Conservation (phyloP, 1,140 invertebrate genomes). For the Magallana ariakensis region DNA sequence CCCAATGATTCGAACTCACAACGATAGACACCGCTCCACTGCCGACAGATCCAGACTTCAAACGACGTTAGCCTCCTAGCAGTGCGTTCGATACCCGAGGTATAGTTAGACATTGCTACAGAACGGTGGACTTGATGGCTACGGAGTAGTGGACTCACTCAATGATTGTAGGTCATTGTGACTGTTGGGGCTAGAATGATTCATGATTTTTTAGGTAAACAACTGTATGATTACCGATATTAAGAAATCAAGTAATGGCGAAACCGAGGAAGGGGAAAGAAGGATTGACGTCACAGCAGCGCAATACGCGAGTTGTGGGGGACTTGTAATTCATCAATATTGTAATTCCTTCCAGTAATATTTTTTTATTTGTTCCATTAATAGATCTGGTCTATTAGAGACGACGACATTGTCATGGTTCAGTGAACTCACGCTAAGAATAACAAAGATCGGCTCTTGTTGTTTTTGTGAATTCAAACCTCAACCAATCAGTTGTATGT, state of each 20-base stretch:
- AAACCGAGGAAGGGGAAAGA: neutral
- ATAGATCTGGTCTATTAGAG: too few relatives aligned
- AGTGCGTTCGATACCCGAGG: neutral
- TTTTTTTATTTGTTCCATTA: too few relatives aligned
- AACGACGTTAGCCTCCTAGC: neutral
- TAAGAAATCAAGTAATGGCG: neutral
- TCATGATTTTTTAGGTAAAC: constrained; percentile 1
- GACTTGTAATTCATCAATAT: neutral
- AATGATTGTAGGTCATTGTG: neutral
- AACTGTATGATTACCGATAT: neutral
- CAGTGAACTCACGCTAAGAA: too few relatives aligned
- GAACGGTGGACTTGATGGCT: too few relatives aligned
- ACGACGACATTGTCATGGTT: too few relatives aligned
- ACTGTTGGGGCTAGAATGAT: neutral
- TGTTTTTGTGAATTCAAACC: too few relatives aligned
- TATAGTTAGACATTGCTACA: neutral
- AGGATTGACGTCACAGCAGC: neutral
- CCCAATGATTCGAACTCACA: neutral
- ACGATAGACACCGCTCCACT: constrained; percentile 1
- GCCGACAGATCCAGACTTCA: constrained; percentile 9
- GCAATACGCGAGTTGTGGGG: neutral
- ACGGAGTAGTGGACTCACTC: neutral
- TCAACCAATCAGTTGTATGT: too few relatives aligned
- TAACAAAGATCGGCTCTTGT: too few relatives aligned
- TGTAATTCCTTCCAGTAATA: too few relatives aligned